Evolutionary conservation across 2,888 invertebrate species (phyloP), one percentile per base, ranked within the genome.

Genomic region (Drosophila suboccidentalis): DNA sequence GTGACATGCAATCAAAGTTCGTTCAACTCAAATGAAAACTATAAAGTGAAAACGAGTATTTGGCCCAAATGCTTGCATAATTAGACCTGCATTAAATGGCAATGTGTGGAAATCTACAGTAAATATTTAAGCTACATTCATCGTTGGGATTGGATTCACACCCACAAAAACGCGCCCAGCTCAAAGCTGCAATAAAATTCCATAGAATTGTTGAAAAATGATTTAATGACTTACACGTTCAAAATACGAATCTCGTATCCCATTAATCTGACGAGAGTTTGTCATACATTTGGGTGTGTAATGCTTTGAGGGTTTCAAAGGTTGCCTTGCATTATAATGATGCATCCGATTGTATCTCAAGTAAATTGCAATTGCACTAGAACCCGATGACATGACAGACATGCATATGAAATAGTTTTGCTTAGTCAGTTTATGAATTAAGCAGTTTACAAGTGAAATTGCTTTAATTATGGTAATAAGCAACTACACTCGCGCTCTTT

Each of bases 1-100:
- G n/a, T 76, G 62, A 60, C 86, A 86, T 80, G 86, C 83, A 32
- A 75, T 47, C 68, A 53, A 43, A 71, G 89, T 85, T 89, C 85
- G 47, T 89, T 85, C 82, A 89, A 89, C 84, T 71, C 64, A 15
- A 38, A 32, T 15, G n/a, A 17, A 39, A 54, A 39, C n/a, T 26
- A n/a, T 19, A 59, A 51, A 41, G 38, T 39, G 26, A 43, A 47
- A 54, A 54, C 53, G 58, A 57, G 29, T 22, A 59, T 64, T 72
- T 68, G 78, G 61, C 61, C 51, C 22, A 78, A 78, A 78, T 78
- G 59, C 57, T 58, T 72, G 54, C 11, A 57, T 63, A 80, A 78
- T 80, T 68, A 68, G 67, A 60, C 15, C 29, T 46, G 53, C 32
- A 75, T 62, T 75, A 49, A 55, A 62, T 75, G 58, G 47, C 49